Evolutionary conservation across 2,113 vertebrate genomes (phyloP).

Genomic region (Megatriorchis doriae): DNA sequence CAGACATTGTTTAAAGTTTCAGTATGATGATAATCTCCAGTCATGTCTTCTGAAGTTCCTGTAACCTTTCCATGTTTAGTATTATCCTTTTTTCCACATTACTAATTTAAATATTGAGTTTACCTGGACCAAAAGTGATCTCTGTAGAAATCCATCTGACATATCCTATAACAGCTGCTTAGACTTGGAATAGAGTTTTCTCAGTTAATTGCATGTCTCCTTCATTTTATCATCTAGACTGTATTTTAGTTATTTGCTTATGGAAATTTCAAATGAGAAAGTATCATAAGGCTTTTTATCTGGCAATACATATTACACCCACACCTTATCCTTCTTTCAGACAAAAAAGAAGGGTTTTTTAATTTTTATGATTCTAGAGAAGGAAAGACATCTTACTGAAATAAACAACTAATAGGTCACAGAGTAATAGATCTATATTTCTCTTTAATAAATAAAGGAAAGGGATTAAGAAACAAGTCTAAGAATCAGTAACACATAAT

Average conservation of each 20-base stretch:
- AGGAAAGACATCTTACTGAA: not conserved
- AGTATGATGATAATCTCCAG: not conserved
- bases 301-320: not conserved
- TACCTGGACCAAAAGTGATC: not conserved
- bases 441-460: not conserved
- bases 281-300: not conserved
- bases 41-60: not conserved
- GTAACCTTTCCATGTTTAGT: not conserved
- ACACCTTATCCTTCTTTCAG: not conserved
- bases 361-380: not conserved
- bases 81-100: not conserved
- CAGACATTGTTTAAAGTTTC: not conserved
- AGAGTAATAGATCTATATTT: not conserved
- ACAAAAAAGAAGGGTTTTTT: rapidly evolving
- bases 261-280: not conserved
- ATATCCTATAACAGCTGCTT: not conserved
- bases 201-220: not conserved
- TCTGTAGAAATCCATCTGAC: not conserved
- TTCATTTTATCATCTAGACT: not conserved
- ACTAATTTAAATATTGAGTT: not conserved
- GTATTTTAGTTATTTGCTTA: not conserved
- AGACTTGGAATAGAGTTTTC: not conserved
- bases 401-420: not conserved
- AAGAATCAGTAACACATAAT: conserved; percentile 11
- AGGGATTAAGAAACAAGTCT: not conserved